Evolutionary conservation across 2,797 vertebrate genomes (phyloP).

Genomic region (Podarcis lilfordi): DNA sequence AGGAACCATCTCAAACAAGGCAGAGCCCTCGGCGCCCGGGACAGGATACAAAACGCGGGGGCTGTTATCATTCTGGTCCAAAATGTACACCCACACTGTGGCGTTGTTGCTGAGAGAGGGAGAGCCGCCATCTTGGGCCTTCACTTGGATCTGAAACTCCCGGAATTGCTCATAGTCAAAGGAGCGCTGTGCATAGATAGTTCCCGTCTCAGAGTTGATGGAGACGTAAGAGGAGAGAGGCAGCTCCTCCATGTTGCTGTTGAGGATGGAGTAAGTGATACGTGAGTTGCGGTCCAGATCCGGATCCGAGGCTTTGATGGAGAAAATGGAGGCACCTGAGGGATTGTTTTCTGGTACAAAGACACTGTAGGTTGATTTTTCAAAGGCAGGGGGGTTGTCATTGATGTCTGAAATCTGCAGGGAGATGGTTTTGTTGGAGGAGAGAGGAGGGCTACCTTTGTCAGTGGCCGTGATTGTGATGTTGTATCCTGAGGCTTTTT

Average conservation of each 20-base stretch:
- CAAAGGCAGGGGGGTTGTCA: slow-evolving; percentile 67
- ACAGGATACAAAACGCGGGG: slow-evolving; percentile 65
- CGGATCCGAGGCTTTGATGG: slow-evolving; percentile 53
- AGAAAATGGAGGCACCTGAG: slow-evolving; percentile 61
- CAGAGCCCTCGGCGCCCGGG: background rate
- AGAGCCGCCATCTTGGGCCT: slow-evolving; percentile 75
- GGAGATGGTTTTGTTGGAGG: slow-evolving; percentile 30
- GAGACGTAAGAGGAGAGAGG: slow-evolving; percentile 63
- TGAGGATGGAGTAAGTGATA: slow-evolving; percentile 60
- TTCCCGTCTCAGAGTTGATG: slow-evolving; percentile 63
- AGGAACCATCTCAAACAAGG: slow-evolving; percentile 43
- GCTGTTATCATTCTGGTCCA: slow-evolving; percentile 78
- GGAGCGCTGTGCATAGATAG: slow-evolving; percentile 56
- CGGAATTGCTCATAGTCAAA: slow-evolving; percentile 75
- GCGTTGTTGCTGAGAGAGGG: slow-evolving; percentile 74
- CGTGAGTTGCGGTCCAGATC: slow-evolving; percentile 55
- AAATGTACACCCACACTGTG: slow-evolving; percentile 70
- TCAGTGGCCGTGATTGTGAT: slow-evolving; percentile 61
- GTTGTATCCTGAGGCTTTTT: slow-evolving; percentile 49
- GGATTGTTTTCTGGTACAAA: slow-evolving; percentile 69
- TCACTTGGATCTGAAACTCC: slow-evolving; percentile 69
- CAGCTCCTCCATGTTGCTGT: slow-evolving; percentile 27
- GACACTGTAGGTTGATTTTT: slow-evolving; percentile 42
- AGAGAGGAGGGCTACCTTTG: slow-evolving; percentile 17
- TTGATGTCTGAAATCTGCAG: slow-evolving; percentile 64